Percentiles rank a stretch among this genome's conserved stretches.
These are phyloP conservation scores for Tetheella fluctuosa DNA, from an alignment of 2,888 invertebrate genomes.

Conservation along the genomic window DNA sequence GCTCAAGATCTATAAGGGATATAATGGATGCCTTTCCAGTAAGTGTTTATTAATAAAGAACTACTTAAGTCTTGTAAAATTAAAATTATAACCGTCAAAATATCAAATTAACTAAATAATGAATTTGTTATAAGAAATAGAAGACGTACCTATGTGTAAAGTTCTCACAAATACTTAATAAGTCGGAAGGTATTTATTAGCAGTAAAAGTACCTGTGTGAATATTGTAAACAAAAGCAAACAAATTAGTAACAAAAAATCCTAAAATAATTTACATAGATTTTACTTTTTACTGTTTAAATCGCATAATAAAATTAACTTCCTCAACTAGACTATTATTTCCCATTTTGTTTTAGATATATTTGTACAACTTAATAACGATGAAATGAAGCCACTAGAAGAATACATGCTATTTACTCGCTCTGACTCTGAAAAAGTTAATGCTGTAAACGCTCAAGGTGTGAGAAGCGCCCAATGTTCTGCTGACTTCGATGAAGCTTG, in stretches of 20 bases:
- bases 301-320: background rate
- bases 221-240: too few species aligned
- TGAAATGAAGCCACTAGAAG: constrained; percentile 94
- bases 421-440: constrained; percentile 92
- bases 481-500: constrained; percentile 87
- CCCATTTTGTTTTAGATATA: constrained; percentile 86
- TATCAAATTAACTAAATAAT: background rate
- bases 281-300: background rate
- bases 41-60: constrained; percentile 59
- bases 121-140: too few species aligned
- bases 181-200: too few species aligned
- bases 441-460: constrained; percentile 93
- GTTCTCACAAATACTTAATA: too few species aligned
- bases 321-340: background rate
- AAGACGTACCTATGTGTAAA: too few species aligned
- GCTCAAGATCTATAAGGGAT: constrained; percentile 92
- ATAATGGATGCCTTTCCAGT: constrained; percentile 96
- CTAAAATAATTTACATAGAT: background rate
- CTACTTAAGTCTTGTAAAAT: too few species aligned
- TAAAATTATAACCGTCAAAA: too few species aligned
- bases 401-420: constrained; percentile 96
- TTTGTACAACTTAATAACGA: constrained; percentile 92
- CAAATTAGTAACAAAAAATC: too few species aligned
- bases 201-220: too few species aligned
- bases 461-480: constrained; percentile 93